Evolutionary conservation across 2,797 vertebrate genomes (phyloP).

Genomic region (Knipowitschia caucasica): DNA sequence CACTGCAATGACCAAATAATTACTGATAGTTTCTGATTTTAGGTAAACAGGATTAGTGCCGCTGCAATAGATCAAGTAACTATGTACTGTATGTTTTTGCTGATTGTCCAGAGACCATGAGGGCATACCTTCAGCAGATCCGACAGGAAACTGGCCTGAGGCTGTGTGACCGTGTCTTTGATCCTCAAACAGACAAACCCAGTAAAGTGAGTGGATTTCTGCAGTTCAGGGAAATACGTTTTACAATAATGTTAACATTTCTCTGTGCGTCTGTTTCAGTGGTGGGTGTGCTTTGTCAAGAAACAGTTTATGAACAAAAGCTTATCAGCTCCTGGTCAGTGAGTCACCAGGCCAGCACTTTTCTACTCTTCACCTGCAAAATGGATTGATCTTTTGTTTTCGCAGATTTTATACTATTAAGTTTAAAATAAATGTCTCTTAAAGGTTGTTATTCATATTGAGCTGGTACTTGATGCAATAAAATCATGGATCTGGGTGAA

Average conservation of each 20-base stretch:
- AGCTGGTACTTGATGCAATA: conserved; percentile 84
- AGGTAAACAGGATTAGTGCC: too few species aligned
- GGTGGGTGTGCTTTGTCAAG: conserved; percentile 99
- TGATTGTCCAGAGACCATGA: conserved; percentile 84
- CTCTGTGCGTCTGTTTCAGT: conserved; percentile 67
- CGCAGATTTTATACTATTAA: conserved; percentile 70
- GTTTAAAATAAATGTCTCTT: conserved; percentile 51
- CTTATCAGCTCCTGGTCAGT: conserved; percentile 94
- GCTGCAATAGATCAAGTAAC: too few species aligned
- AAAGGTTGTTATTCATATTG: conserved; percentile 62
- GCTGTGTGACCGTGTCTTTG: conserved; percentile 97
- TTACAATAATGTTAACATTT: neutral
- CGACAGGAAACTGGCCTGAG: conserved; percentile 94
- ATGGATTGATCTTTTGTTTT: conserved; percentile 39
- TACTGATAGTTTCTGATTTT: too few species aligned
- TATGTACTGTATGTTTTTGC: too few species aligned
- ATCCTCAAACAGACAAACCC: conserved; percentile 95
- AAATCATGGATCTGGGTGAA: conserved; percentile 44
- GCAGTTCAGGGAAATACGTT: neutral
- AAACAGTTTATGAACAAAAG: conserved; percentile 99
- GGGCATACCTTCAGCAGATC: conserved; percentile 93
- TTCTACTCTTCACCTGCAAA: conserved; percentile 43
- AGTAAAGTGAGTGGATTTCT: conserved; percentile 86
- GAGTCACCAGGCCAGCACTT: conserved; percentile 38
- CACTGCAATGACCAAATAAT: too few species aligned